These are phyloP conservation scores for Hirtodrosophila alboralis DNA, from an alignment of 2,888 invertebrate species.

Conservation along the genomic window DNA sequence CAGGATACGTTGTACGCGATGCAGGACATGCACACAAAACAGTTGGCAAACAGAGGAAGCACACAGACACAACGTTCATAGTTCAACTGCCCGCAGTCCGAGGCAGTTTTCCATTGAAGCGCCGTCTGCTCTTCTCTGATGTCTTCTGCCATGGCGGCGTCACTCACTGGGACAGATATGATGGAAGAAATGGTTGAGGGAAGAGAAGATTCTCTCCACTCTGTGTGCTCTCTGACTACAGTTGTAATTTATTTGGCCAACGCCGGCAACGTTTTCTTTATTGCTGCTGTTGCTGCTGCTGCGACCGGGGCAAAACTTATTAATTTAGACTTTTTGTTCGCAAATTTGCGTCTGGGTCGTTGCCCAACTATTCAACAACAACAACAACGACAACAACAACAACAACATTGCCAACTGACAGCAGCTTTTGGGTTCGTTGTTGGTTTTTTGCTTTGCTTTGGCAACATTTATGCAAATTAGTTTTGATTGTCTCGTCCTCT, in stretches of 20 bases:
- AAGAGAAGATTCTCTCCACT: conserved; percentile 6
- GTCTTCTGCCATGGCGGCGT: conserved; percentile 37
- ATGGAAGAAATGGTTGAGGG: conserved; percentile 4
- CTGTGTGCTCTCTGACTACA: conserved; percentile 32
- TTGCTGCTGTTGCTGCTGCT: conserved; percentile 44
- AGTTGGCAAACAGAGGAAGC: conserved; percentile 29
- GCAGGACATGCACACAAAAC: conserved; percentile 41
- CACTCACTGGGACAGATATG: conserved; percentile 38
- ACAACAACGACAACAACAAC: conserved; percentile 21
- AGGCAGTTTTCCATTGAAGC: conserved; percentile 46
- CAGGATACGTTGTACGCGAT: conserved; percentile 17
- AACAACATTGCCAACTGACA: conserved; percentile 29
- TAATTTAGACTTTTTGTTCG: conserved; percentile 79
- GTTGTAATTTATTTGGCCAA: conserved; percentile 66
- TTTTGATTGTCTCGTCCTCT: conserved; percentile 69
- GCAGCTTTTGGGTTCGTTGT: conserved; percentile 43
- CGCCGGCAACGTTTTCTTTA: conserved; percentile 65
- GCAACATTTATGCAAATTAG: conserved; percentile 79
- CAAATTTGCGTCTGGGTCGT: conserved; percentile 79
- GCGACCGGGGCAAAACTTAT: conserved; percentile 69
- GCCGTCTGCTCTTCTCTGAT: conserved; percentile 21
- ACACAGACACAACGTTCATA: conserved; percentile 15
- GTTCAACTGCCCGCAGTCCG: conserved; percentile 47
- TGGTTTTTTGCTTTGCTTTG: conserved; percentile 60
- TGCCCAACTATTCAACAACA: conserved; percentile 67